Evolutionary conservation across 2,113 vertebrate genomes (phyloP).

Genomic region (Esox niger): DNA sequence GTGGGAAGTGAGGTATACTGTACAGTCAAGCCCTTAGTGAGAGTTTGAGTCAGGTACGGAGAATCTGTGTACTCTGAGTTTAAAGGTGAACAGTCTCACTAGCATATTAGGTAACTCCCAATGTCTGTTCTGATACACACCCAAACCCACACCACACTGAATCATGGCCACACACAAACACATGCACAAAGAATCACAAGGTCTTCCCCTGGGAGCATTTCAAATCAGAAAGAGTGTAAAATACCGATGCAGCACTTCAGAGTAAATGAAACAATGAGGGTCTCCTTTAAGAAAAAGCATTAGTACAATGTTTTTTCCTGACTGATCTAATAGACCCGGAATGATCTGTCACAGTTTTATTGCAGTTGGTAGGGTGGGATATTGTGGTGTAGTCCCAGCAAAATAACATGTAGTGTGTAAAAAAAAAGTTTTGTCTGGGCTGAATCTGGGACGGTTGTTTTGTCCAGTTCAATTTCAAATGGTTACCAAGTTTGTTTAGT

Average conservation of each 20-base stretch:
- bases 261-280: background rate
- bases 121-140: background rate
- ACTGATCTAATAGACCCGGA: background rate
- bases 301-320: background rate
- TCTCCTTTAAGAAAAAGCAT: too few species aligned
- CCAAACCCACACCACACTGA: conserved; percentile 3
- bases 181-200: background rate
- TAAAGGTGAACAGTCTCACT: background rate
- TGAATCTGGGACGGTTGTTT: background rate
- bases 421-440: background rate
- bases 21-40: background rate
- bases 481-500: background rate
- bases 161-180: background rate
- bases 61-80: background rate
- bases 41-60: background rate
- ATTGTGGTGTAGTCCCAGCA: background rate
- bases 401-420: background rate
- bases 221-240: conserved; percentile 10
- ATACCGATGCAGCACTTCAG: conserved; percentile 20
- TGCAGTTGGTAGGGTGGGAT: background rate
- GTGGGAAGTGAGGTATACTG: too few species aligned
- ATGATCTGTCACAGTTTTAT: background rate
- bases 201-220: background rate
- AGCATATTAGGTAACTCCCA: background rate
- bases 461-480: background rate